Conservation (phyloP, 2,113 vertebrate genomes). For the Amphilophus citrinellus region DNA sequence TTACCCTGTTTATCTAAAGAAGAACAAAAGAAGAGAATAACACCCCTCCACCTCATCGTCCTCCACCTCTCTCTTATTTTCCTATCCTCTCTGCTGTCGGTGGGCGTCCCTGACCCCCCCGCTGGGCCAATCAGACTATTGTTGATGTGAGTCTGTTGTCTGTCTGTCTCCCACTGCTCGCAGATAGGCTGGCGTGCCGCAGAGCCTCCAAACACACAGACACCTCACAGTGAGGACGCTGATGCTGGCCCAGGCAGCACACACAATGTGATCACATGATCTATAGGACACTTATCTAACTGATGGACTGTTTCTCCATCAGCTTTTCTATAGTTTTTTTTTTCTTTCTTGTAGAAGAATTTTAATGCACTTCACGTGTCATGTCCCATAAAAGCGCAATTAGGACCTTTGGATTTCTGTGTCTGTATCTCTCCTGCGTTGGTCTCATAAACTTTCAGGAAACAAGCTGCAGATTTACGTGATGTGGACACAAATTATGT, state of each 20-base stretch:
- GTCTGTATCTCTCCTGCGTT: not conserved
- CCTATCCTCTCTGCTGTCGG: slow-evolving; percentile 47
- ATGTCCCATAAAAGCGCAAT: not conserved
- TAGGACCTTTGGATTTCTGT: not conserved
- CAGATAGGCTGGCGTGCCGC: slow-evolving; percentile 64
- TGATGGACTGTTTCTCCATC: slow-evolving; percentile 2
- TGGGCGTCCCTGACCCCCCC: slow-evolving; percentile 58
- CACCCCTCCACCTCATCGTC: slow-evolving; percentile 14
- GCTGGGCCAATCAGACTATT: slow-evolving; percentile 71
- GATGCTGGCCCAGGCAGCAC: slow-evolving; percentile 30
- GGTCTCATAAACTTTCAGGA: slow-evolving; percentile 30
- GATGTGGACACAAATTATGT: slow-evolving; percentile 20
- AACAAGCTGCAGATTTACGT: slow-evolving; percentile 20
- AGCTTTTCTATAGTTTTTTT: not conserved
- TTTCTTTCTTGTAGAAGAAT: not conserved
- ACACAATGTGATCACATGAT: slow-evolving; percentile 46
- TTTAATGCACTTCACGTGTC: slow-evolving; percentile 1
- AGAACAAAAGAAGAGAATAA: slow-evolving; percentile 31
- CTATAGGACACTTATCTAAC: slow-evolving; percentile 42
- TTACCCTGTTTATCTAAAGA: slow-evolving; percentile 52
- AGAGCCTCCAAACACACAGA: slow-evolving; percentile 59
- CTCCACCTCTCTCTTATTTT: slow-evolving; percentile 46
- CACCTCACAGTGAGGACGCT: slow-evolving; percentile 63
- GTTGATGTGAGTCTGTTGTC: slow-evolving; percentile 65
- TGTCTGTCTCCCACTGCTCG: slow-evolving; percentile 68